Conservation (phyloP, 2,797 vertebrate species). For the Sebastes iracundus region DNA sequence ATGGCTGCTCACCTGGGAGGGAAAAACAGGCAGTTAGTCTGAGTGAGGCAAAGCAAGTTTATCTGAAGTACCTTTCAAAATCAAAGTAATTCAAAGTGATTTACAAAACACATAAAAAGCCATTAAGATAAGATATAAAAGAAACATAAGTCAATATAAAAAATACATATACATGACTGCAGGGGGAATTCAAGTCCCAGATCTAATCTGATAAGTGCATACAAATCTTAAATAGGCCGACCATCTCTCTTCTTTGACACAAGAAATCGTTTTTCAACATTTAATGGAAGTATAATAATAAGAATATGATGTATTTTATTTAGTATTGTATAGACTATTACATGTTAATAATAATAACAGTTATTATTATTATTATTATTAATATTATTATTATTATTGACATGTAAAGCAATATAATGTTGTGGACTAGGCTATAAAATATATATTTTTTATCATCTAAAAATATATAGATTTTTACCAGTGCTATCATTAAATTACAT, state of each 20-base stretch:
- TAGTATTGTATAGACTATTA: not conserved
- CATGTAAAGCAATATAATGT: not conserved
- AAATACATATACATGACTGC: not conserved
- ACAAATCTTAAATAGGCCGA: not conserved
- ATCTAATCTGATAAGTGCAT: not conserved
- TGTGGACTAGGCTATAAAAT: not conserved
- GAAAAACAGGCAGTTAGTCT: constrained; percentile 10
- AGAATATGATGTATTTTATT: not conserved
- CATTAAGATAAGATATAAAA: not conserved
- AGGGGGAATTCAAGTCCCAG: not conserved
- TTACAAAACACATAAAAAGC: not conserved
- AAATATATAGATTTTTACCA: not conserved
- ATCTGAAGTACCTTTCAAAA: not conserved
- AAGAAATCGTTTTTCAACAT: not conserved
- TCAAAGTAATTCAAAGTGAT: not conserved
- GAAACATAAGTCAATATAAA: not conserved
- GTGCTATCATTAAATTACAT: not conserved
- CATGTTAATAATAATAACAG: not conserved
- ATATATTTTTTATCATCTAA: not conserved
- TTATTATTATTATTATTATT: too few relatives aligned
- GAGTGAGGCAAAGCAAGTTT: not conserved
- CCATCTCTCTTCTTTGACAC: not conserved
- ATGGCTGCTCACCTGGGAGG: constrained; percentile 61
- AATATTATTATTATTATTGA: too few relatives aligned
- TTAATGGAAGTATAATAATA: not conserved